Evolutionary conservation across 2,888 invertebrate species (phyloP).

Genomic region (Eledona agricola): DNA sequence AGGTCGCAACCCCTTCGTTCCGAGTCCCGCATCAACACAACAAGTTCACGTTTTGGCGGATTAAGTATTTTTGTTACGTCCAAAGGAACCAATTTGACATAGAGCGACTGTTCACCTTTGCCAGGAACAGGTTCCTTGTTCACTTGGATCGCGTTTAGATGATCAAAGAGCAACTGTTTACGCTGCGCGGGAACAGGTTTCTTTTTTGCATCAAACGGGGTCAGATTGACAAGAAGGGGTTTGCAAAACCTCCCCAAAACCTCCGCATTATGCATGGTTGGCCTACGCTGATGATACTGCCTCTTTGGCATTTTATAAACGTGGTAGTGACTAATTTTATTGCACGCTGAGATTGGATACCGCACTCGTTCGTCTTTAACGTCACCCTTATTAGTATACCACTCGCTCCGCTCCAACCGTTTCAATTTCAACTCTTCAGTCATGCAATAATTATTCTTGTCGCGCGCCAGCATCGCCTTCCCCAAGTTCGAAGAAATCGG

Average conservation of each 20-base stretch:
- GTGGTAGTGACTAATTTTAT: constrained; percentile 29
- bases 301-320: constrained; percentile 46
- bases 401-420: constrained; percentile 50
- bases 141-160: too few species aligned
- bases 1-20: too few species aligned
- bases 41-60: too few species aligned
- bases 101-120: too few species aligned
- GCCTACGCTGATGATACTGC: constrained; percentile 42
- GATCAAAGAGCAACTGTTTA: too few species aligned
- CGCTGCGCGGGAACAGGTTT: too few species aligned
- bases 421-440: constrained; percentile 44
- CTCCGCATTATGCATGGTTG: constrained; percentile 32
- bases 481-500: constrained; percentile 57
- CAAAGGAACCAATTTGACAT: too few species aligned
- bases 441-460: constrained; percentile 44
- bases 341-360: constrained; percentile 30
- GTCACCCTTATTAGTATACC: constrained; percentile 47
- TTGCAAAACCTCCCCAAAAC: constrained; percentile 39
- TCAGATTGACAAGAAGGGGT: constrained; percentile 36
- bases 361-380: constrained; percentile 30
- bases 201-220: constrained; percentile 28
- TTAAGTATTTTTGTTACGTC: too few species aligned
- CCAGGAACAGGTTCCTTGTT: too few species aligned
- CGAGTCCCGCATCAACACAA: too few species aligned
- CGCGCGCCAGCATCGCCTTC: constrained; percentile 43